Evolutionary conservation across 1,140 invertebrate species (phyloP).

Genomic region (Chelonus insularis): DNA sequence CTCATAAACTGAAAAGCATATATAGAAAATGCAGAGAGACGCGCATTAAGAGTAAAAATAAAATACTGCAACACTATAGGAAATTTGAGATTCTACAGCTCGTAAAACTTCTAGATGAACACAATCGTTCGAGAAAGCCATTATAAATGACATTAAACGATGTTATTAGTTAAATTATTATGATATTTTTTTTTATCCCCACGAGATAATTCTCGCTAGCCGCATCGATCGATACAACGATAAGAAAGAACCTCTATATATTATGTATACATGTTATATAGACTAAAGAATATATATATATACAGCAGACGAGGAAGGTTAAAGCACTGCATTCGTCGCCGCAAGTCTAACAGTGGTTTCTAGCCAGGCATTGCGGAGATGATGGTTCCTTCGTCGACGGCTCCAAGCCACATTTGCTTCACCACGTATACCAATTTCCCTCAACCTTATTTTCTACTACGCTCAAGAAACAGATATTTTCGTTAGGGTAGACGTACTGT

Average conservation of each 20-base stretch:
- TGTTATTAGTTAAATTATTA: too few relatives aligned
- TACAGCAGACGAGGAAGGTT: not conserved
- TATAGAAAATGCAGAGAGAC: too few relatives aligned
- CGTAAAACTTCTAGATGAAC: too few relatives aligned
- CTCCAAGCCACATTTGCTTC: slow-evolving; percentile 12
- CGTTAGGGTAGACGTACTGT: too few relatives aligned
- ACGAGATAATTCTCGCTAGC: slow-evolving; percentile 1
- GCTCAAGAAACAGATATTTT: too few relatives aligned
- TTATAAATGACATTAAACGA: too few relatives aligned
- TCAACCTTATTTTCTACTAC: not conserved
- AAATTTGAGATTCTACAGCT: too few relatives aligned
- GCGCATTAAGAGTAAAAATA: too few relatives aligned
- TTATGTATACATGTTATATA: not conserved
- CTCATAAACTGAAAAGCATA: too few relatives aligned
- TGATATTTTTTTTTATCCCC: too few relatives aligned
- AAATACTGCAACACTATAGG: too few relatives aligned
- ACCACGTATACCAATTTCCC: not conserved
- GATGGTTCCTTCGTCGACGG: slow-evolving; percentile 13
- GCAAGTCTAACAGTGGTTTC: slow-evolving; percentile 16
- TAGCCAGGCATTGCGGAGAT: not conserved
- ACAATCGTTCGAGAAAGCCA: too few relatives aligned
- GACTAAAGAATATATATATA: not conserved
- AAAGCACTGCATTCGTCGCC: slow-evolving; percentile 11
- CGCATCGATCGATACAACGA: slow-evolving; percentile 13
- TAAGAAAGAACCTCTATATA: not conserved